These are phyloP conservation scores for Drosophila persimilis DNA, from an alignment of 1,140 invertebrate genomes.

Conservation along the genomic window DNA sequence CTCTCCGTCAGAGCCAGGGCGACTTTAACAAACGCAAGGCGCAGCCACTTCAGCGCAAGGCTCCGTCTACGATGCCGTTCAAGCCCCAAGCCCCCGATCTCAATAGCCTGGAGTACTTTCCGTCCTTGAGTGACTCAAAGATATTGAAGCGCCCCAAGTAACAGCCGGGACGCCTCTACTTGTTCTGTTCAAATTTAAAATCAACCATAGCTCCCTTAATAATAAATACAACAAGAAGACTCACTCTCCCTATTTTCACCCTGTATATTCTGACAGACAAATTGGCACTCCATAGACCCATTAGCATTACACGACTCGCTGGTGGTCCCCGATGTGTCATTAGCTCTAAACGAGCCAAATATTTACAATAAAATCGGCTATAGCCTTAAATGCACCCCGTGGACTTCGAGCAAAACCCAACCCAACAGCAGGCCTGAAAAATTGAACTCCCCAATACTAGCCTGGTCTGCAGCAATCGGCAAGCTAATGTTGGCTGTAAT, in stretches of 20 bases:
- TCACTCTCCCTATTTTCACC: background rate
- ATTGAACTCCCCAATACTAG: background rate
- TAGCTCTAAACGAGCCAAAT: slow-evolving; percentile 63
- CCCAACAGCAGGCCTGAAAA: slow-evolving; percentile 3
- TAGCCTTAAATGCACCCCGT: slow-evolving; percentile 55
- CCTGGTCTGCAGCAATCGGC: no score
- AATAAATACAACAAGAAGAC: slow-evolving; percentile 20
- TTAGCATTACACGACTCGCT: slow-evolving; percentile 41
- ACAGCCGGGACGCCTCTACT: background rate
- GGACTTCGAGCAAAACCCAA: slow-evolving; percentile 30
- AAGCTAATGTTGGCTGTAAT: no score
- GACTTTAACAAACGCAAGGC: slow-evolving; percentile 24
- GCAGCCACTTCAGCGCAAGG: slow-evolving; percentile 12
- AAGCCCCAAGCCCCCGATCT: slow-evolving; percentile 60
- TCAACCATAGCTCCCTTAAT: slow-evolving; percentile 13
- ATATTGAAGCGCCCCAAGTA: slow-evolving; percentile 56
- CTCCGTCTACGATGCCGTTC: background rate
- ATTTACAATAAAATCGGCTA: slow-evolving; percentile 63
- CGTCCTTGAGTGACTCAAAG: slow-evolving; percentile 32
- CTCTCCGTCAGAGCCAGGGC: slow-evolving; percentile 60
- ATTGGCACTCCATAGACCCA: slow-evolving; percentile 46
- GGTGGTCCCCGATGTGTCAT: slow-evolving; percentile 52
- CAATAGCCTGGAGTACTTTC: slow-evolving; percentile 59
- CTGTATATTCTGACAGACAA: slow-evolving; percentile 31
- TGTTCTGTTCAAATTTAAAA: slow-evolving; percentile 41